These are phyloP conservation scores for Aplysina aerophoba DNA, from an alignment of 37 sponge, comb jelly and placozoan genomes.

Conservation along the genomic window DNA sequence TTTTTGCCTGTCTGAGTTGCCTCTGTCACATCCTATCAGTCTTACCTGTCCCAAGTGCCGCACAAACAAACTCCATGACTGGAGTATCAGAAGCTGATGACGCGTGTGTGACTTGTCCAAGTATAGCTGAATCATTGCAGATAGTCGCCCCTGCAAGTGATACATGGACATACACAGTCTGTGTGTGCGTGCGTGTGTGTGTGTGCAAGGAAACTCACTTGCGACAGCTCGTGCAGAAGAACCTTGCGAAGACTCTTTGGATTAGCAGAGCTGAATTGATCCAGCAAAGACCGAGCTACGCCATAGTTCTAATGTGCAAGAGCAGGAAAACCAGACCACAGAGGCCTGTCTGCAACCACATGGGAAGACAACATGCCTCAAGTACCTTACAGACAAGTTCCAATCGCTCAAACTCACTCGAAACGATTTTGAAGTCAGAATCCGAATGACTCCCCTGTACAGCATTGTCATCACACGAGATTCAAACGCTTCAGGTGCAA, in stretches of 20 bases:
- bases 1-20: too few relatives aligned
- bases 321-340: not conserved
- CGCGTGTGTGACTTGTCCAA: not conserved
- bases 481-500: not conserved
- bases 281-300: not conserved
- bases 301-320: not conserved
- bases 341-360: not conserved
- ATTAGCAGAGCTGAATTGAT: not conserved
- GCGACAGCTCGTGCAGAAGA: not conserved
- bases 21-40: too few relatives aligned
- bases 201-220: not conserved
- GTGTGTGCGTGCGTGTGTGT: not conserved
- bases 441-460: not conserved
- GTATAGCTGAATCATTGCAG: not conserved
- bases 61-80: not conserved
- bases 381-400: too few relatives aligned
- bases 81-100: not conserved
- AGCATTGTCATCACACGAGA: not conserved
- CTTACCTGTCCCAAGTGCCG: not conserved
- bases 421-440: slow-evolving; percentile 9
- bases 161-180: not conserved
- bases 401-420: slow-evolving; percentile 4
- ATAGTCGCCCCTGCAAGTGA: not conserved
- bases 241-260: not conserved
- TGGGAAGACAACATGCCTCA: too few relatives aligned